phyloP scores from a whole-genome alignment of 2,888 invertebrate genomes.

The Drosophila maculinotata region DNA sequence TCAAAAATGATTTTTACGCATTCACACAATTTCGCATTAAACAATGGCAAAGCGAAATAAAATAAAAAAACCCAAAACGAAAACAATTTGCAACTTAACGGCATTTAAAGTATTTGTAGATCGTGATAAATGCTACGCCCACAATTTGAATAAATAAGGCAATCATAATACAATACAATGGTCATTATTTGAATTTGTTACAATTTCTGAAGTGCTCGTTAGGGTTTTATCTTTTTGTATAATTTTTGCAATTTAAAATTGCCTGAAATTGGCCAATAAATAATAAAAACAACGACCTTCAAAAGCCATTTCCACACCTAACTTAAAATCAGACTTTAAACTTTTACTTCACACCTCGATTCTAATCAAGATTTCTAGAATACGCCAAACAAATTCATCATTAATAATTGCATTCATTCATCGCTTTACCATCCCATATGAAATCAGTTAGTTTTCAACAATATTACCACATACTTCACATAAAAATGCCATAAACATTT shows the following conservation, averaged over 20 bases:
- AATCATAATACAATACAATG: constrained; percentile 43
- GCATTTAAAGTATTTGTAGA: constrained; percentile 63
- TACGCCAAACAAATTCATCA: background rate
- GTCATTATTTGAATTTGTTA: constrained; percentile 45
- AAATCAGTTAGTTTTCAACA: too few relatives aligned
- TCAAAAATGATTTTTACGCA: constrained; percentile 42
- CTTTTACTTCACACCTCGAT: background rate
- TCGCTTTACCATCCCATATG: too few relatives aligned
- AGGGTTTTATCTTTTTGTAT: constrained; percentile 18
- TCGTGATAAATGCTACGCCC: constrained; percentile 76
- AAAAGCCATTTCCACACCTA: constrained; percentile 32
- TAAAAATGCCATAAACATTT: background rate
- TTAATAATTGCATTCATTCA: background rate
- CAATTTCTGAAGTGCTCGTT: constrained; percentile 53
- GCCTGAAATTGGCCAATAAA: constrained; percentile 45
- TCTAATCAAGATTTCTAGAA: constrained; percentile 1
- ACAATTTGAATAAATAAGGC: constrained; percentile 55
- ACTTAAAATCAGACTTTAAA: background rate
- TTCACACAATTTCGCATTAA: constrained; percentile 15
- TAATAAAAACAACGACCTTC: constrained; percentile 35
- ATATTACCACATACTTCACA: background rate
- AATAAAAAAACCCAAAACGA: constrained; percentile 10
- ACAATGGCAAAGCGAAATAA: constrained; percentile 3
- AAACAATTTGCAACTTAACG: constrained; percentile 55
- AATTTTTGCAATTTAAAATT: constrained; percentile 32